Evolutionary conservation across 2,888 invertebrate genomes (phyloP).

Genomic region (Carpatolechia fugitivella): DNA sequence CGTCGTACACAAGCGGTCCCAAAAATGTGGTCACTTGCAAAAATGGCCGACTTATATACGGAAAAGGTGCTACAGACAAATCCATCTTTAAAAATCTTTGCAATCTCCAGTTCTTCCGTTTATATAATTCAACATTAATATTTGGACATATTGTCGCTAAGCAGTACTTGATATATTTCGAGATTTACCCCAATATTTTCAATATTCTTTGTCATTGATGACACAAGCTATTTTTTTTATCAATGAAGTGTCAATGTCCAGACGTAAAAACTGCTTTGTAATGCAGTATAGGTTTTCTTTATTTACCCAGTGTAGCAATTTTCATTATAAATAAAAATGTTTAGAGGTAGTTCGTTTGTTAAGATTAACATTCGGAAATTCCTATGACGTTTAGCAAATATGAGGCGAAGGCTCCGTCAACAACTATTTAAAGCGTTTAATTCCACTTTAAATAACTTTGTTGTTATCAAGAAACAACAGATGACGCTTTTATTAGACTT

Average conservation of each 20-base stretch:
- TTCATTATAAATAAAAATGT: no score
- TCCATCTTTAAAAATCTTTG: conserved; percentile 49
- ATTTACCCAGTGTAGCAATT: no score
- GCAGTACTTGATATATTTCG: background rate
- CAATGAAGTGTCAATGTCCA: background rate
- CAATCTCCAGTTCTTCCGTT: conserved; percentile 30
- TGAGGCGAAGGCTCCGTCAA: conserved; percentile 12
- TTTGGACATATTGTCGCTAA: background rate
- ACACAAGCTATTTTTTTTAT: background rate
- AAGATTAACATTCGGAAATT: conserved; percentile 30
- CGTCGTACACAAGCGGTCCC: conserved; percentile 48
- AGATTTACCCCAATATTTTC: background rate
- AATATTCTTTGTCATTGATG: background rate
- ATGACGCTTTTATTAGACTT: conserved; percentile 9
- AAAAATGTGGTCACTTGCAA: conserved; percentile 56
- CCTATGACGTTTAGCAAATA: conserved; percentile 37
- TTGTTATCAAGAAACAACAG: conserved; percentile 31
- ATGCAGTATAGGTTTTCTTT: background rate
- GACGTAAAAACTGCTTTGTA: background rate
- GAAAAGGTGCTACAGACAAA: conserved; percentile 45
- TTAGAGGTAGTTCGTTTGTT: no score
- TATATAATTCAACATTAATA: background rate
- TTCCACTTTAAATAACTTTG: conserved; percentile 39
- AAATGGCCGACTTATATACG: conserved; percentile 41
- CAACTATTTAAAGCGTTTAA: conserved; percentile 27